Evolutionary conservation across 2,888 invertebrate species (phyloP), one percentile per base, ranked within the genome.

Genomic region (Microctonus hyperodae): DNA sequence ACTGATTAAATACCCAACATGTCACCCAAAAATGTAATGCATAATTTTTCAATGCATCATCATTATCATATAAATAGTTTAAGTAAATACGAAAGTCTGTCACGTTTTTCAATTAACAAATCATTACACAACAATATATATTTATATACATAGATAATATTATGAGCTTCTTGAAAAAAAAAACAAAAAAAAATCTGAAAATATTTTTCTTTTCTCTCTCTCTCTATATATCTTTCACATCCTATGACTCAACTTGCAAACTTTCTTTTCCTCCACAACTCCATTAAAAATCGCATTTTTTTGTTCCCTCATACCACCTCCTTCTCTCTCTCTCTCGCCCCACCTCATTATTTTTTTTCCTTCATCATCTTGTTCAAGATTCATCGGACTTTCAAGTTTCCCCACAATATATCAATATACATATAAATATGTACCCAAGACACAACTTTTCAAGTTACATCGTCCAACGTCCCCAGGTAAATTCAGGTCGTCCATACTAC

Each of bases 201-300:
- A 16, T 44, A 16, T 44, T 44, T 16, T 44, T 44, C 5, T 7
- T 44, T 20, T 6, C 16, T 44, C 5, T 4, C 16, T n/a, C 7
- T 4, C 2, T 2, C 28, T 31, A 33, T 56, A n/a, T 35, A 16
- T 16, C 33, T 22, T 6, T 3, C 22, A 5, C 25, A 33, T 33
- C 37, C 13, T 22, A 37, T 57, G 57, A 37, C 33, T 37, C 57
- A 57, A 35, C 22, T 57, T 23, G 48, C 7, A 22, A 37, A 64
- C 64, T 64, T 64, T 64, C 64, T 58, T 64, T 58, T 58, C 50
- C 58, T 16, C 51, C 58, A 58, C 50, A 44, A 31, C 57, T 48
- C 37, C 57, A 64, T 58, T 50, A 35, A 57, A 37, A 33, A 6
- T 33, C n/a, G 56, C 22, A 33, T 56, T 33, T 1, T 1, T 31